Evolutionary conservation across 2,888 invertebrate genomes (phyloP).

Genomic region (Sceliomorpha sp.): DNA sequence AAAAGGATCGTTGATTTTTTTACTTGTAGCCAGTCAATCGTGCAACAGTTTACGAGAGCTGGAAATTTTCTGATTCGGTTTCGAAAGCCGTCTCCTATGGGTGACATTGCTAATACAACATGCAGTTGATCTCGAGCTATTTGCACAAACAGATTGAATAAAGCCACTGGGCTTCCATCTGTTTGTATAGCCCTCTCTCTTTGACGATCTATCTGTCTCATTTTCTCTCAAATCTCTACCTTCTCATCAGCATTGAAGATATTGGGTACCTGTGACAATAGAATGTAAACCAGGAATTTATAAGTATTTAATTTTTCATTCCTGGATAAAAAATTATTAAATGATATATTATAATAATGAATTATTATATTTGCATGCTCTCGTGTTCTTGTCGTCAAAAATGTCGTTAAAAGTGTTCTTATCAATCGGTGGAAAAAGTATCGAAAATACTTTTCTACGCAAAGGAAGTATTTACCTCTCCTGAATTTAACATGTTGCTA

Average conservation of each 20-base stretch:
- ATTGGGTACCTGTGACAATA: conserved; percentile 85
- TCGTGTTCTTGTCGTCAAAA: no score
- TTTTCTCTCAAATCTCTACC: conserved; percentile 94
- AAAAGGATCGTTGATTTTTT: conserved; percentile 9
- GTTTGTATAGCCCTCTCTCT: conserved; percentile 93
- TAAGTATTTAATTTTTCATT: conserved; percentile 1
- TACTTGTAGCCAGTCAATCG: conserved; percentile 96
- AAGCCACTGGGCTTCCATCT: conserved; percentile 93
- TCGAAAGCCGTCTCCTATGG: conserved; percentile 91
- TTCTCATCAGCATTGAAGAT: conserved; percentile 92
- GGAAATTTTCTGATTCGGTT: conserved; percentile 94
- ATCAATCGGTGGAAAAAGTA: no score
- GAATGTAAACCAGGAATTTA: neutral
- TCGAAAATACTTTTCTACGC: no score
- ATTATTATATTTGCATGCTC: neutral
- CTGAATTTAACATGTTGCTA: conserved; percentile 94
- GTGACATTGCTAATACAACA: conserved; percentile 93
- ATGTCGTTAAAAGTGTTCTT: no score
- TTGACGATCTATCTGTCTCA: conserved; percentile 94
- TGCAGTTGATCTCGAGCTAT: conserved; percentile 95
- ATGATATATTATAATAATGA: neutral
- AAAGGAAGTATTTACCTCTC: conserved; percentile 85
- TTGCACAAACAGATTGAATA: conserved; percentile 94
- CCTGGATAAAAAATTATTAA: conserved; percentile 3
- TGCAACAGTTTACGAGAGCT: conserved; percentile 95